Percentiles rank a stretch among this genome's conserved stretches.
Conservation (phyloP, 64 coral and sea anemone genomes). For the Montipora cactus region DNA sequence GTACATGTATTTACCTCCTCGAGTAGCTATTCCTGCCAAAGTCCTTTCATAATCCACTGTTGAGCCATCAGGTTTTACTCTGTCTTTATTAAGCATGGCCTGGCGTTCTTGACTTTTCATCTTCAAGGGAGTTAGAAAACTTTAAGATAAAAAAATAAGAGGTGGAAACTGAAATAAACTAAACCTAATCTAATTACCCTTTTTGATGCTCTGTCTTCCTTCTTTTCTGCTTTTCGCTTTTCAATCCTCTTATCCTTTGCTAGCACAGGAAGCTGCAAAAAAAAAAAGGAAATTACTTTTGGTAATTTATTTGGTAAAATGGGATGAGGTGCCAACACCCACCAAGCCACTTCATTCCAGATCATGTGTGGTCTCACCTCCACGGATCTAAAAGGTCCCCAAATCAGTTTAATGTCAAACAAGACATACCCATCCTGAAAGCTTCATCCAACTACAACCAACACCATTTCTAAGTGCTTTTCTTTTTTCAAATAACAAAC, state of each 20-base stretch:
- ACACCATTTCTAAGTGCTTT: too few relatives aligned
- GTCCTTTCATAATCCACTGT: conserved; percentile 79
- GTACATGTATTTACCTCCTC: conserved; percentile 59
- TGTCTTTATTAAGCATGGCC: conserved; percentile 77
- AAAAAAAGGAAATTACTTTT: not conserved
- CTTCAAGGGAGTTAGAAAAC: conserved; percentile 8
- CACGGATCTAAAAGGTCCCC: too few relatives aligned
- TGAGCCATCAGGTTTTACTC: conserved; percentile 70
- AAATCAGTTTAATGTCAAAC: too few relatives aligned
- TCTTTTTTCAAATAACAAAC: too few relatives aligned
- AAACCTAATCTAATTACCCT: conserved; percentile 54
- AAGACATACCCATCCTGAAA: too few relatives aligned
- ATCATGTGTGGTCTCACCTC: too few relatives aligned
- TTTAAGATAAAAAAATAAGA: not conserved
- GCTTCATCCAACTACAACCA: too few relatives aligned
- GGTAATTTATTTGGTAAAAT: not conserved
- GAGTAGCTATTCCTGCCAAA: conserved; percentile 75
- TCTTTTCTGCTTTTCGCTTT: conserved; percentile 63
- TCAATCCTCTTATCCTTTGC: conserved; percentile 85
- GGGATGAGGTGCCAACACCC: not conserved
- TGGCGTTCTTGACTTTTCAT: conserved; percentile 70
- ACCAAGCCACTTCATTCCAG: not conserved
- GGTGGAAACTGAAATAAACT: not conserved
- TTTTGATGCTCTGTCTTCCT: conserved; percentile 78
- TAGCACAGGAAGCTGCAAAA: conserved; percentile 79